Base-by-base conservation (phyloP, 2,113 vertebrate species). In the Scortum barcoo region DNA sequence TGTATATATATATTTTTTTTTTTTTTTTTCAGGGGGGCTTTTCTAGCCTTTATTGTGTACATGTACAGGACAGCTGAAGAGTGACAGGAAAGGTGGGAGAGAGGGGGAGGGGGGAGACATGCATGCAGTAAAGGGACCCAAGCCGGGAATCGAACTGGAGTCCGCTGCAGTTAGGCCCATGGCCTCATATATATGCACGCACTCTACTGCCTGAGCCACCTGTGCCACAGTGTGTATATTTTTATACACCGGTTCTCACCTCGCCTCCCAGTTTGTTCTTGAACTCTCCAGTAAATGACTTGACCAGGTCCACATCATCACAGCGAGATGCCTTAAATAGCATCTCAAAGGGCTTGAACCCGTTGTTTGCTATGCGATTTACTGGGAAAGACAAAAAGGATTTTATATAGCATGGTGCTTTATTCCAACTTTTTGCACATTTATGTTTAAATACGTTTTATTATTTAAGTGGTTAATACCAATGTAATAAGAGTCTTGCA, bases 311-410 rank as follows among this genome's bases (percentile, higher is more conserved):
- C 16, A 61, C 91, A 69, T 99, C 97, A 44, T 99, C 97, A 89
- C 98, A 99, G 38, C 95, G 96, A 38, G 97, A 97, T 10, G 97
- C 96, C 95, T 97, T 98, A 86, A 99, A 99, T 13, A 97, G 72
- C 97, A 98, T 98, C 93, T 99, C 98, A 91, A 99, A 99, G 11
- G 97, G 97, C 83, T 99, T 99, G 87, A 97, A 96, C 2, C 98
- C 98, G 7, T 97, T 96, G 92, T 99, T 99, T 74, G 98, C 98
- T 72, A 99, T 95, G 57, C 98, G 97, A 89, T 99, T 99, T 91
- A 97, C 98, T 99, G 91, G 0, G 51, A 60, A 71, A 2, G 86
- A 94, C 22, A 76, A 13, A 78, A 28, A 78, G 7, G 12, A 10
- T 16, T 40, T 67, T 7, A 53, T 13, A 57, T 3, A 24, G 44